phyloP scores from a whole-genome alignment of 2,797 vertebrate species.

The Enteromius viviparus region DNA sequence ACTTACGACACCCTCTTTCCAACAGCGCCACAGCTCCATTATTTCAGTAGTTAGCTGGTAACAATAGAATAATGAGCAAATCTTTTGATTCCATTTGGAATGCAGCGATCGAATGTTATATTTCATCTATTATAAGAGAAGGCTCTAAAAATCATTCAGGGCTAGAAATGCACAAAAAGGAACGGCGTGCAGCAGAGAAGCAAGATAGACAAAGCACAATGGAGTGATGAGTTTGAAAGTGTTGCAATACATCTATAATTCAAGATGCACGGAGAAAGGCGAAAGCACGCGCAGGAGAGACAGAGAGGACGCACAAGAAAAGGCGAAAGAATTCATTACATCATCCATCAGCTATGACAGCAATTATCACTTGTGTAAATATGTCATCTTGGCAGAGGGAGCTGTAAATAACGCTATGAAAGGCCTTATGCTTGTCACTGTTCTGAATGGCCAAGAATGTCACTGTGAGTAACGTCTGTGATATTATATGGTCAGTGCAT shows the following conservation, averaged over 20 bases:
- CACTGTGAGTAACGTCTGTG: conserved; percentile 55
- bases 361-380: conserved; percentile 67
- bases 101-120: conserved; percentile 15
- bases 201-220: conserved; percentile 15
- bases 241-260: conserved; percentile 39
- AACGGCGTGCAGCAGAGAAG: background rate
- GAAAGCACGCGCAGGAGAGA: background rate
- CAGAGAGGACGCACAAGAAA: conserved; percentile 14
- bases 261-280: conserved; percentile 55
- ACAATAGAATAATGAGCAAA: conserved; percentile 18
- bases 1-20: conserved; percentile 58
- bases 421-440: conserved; percentile 70
- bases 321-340: conserved; percentile 41
- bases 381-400: conserved; percentile 64
- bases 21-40: conserved; percentile 68
- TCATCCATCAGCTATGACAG: conserved; percentile 46
- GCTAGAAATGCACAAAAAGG: background rate
- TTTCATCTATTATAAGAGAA: conserved; percentile 15
- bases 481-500: conserved; percentile 39
- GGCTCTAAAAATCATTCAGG: conserved; percentile 1
- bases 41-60: conserved; percentile 67
- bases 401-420: conserved; percentile 59
- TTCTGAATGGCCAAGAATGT: conserved; percentile 69
- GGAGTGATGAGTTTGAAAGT: background rate
- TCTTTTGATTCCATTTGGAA: conserved; percentile 13